Evolutionary conservation across 1,140 invertebrate genomes (phyloP).

Genomic region (Eriosoma lanigerum): DNA sequence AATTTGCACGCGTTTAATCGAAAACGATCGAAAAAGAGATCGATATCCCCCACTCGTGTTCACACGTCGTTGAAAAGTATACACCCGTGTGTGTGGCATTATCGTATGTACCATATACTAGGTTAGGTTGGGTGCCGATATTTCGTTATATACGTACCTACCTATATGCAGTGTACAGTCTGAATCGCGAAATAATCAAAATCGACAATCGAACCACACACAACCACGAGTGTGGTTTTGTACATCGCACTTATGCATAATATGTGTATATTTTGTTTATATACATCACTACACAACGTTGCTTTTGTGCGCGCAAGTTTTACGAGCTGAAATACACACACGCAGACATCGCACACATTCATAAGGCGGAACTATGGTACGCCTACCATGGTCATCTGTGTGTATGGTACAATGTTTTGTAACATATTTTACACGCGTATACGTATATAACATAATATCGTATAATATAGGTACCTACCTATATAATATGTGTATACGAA

Average conservation of each 20-base stretch:
- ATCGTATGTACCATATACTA: too few species aligned
- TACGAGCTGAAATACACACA: background rate
- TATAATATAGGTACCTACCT: too few species aligned
- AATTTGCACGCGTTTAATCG: too few species aligned
- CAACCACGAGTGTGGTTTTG: background rate
- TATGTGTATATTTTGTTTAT: too few species aligned
- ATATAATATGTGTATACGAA: background rate
- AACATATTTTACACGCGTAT: conserved; percentile 20
- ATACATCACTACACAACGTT: too few species aligned
- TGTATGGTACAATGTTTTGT: conserved; percentile 40
- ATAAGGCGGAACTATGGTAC: conserved; percentile 50
- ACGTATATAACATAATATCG: background rate
- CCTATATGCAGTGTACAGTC: too few species aligned
- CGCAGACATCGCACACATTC: background rate
- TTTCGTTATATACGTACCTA: too few species aligned
- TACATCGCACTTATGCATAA: background rate
- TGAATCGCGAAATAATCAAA: conserved; percentile 13
- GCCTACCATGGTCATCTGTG: conserved; percentile 43
- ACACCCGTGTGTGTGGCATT: too few species aligned
- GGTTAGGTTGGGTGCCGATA: too few species aligned
- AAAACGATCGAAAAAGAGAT: too few species aligned
- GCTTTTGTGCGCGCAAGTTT: background rate
- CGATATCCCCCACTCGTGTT: too few species aligned
- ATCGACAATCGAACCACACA: background rate
- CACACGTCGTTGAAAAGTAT: too few species aligned